Conservation (phyloP, 2,113 vertebrate species). For the Phyllostomus discolor region DNA sequence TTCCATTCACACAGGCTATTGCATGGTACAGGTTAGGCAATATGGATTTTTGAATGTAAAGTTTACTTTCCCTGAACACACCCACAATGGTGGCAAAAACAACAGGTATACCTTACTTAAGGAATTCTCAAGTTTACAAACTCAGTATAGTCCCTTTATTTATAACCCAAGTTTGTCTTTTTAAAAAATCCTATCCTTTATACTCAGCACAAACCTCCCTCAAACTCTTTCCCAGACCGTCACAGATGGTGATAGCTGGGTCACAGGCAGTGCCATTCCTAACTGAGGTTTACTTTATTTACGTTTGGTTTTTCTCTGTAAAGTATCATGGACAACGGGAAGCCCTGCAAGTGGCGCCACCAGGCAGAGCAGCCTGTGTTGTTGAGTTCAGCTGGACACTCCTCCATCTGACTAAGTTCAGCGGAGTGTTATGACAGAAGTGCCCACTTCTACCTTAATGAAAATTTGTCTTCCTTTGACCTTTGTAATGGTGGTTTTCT, state of each 20-base stretch:
- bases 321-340: not conserved
- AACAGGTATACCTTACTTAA: not conserved
- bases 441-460: not conserved
- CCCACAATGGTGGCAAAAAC: not conserved
- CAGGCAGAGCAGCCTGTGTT: not conserved
- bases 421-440: not conserved
- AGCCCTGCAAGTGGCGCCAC: not conserved
- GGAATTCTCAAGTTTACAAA: not conserved
- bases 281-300: not conserved
- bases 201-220: not conserved
- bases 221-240: not conserved
- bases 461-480: not conserved
- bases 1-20: not conserved
- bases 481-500: not conserved
- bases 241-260: not conserved
- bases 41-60: not conserved
- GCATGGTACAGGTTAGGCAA: not conserved
- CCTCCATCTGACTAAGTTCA: not conserved
- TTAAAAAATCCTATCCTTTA: not conserved
- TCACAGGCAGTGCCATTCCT: not conserved
- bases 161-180: not conserved
- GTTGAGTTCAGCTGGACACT: not conserved
- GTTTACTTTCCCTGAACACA: not conserved
- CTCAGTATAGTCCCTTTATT: not conserved
- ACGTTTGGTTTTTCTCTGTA: not conserved